These are phyloP conservation scores for Cosmia pyralina DNA, from an alignment of 2,888 invertebrate species.

Conservation along the genomic window DNA sequence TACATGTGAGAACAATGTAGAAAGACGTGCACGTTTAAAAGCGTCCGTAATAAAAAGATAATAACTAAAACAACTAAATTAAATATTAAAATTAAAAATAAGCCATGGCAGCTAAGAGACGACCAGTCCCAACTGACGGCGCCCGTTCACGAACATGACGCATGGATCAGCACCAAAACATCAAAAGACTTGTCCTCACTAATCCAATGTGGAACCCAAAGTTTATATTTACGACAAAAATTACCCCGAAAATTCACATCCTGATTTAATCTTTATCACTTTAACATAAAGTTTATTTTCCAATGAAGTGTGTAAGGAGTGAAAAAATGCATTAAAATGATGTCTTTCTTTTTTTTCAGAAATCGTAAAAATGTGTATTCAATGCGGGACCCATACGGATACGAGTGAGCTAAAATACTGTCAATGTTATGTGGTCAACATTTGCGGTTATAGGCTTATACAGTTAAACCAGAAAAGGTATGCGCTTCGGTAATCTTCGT, in stretches of 20 bases:
- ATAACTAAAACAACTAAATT: too few relatives aligned
- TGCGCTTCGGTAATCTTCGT: background rate
- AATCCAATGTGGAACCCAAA: conserved; percentile 22
- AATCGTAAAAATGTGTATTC: conserved; percentile 46
- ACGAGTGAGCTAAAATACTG: conserved; percentile 29
- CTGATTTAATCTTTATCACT: accelerated
- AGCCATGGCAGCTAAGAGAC: too few relatives aligned
- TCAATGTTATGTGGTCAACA: conserved; percentile 37
- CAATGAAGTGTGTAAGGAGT: background rate
- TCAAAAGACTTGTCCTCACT: conserved; percentile 40
- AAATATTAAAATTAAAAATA: too few relatives aligned
- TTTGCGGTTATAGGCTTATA: conserved; percentile 40
- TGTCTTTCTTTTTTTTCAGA: conserved; percentile 16
- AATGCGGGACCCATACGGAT: conserved; percentile 60
- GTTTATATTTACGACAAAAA: conserved; percentile 60
- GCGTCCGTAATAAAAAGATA: too few relatives aligned
- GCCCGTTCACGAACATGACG: too few relatives aligned
- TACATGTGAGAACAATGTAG: too few relatives aligned
- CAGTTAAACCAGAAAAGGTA: background rate
- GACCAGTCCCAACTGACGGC: too few relatives aligned
- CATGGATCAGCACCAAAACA: too few relatives aligned
- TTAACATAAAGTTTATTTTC: background rate
- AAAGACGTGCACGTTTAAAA: too few relatives aligned
- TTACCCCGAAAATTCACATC: conserved; percentile 10
- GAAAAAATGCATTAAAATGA: conserved; percentile 45